phyloP scores from a whole-genome alignment of 2,888 invertebrate genomes.

The Aleiodes testaceus region DNA sequence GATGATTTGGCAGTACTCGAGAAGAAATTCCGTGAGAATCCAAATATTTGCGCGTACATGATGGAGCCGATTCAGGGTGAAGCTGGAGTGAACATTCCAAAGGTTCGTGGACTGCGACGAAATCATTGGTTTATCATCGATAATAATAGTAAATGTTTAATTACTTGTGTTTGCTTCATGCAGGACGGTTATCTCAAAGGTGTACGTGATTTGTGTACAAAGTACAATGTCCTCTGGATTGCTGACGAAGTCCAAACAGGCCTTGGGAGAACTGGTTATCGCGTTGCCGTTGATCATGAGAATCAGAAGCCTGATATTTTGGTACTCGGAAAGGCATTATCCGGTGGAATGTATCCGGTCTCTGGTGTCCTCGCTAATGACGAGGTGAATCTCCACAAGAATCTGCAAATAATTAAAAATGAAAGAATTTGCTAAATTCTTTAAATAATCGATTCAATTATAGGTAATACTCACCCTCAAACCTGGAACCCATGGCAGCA shows the following conservation, averaged over 20 bases:
- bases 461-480: conserved; percentile 66
- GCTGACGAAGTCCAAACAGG: conserved; percentile 92
- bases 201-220: conserved; percentile 82
- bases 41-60: conserved; percentile 85
- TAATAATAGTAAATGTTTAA: background rate
- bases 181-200: conserved; percentile 81
- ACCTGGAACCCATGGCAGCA: conserved; percentile 83
- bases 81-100: conserved; percentile 86
- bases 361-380: conserved; percentile 81
- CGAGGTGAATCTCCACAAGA: conserved; percentile 74
- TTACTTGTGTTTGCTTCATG: background rate
- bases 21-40: conserved; percentile 75
- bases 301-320: conserved; percentile 84
- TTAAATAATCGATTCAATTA: background rate
- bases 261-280: conserved; percentile 85
- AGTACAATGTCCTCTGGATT: conserved; percentile 87
- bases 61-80: conserved; percentile 92
- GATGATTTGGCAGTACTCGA: conserved; percentile 83
- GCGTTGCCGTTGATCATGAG: conserved; percentile 84
- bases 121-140: background rate
- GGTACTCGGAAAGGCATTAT: conserved; percentile 87
- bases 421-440: background rate
- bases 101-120: conserved; percentile 49
- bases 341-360: conserved; percentile 87
- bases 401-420: background rate